Conservation (phyloP, 2,888 invertebrate genomes). For the Epirrita christyi region DNA sequence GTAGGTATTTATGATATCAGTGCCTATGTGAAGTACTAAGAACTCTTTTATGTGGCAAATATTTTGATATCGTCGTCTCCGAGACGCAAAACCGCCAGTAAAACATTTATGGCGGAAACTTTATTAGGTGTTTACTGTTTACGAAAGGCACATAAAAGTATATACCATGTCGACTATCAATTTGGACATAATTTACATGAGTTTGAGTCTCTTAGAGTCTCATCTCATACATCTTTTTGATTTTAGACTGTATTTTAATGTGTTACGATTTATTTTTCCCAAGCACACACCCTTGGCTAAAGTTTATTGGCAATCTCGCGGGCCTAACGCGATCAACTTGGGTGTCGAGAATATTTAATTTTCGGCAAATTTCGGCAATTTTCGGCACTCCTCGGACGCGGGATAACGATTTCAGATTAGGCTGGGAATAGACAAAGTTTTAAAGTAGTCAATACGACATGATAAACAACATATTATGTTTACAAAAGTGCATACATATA, state of each 20-base stretch:
- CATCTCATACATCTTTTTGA: constrained; percentile 10
- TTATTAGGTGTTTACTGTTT: constrained; percentile 28
- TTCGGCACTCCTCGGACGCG: constrained; percentile 54
- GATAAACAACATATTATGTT: neutral
- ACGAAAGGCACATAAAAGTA: constrained; percentile 28
- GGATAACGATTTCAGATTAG: constrained; percentile 51
- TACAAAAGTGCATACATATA: too few species aligned
- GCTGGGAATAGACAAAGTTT: constrained; percentile 7
- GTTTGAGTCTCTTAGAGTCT: constrained; percentile 47
- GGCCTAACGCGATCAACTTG: constrained; percentile 79
- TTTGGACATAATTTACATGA: constrained; percentile 64
- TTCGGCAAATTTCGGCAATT: constrained; percentile 54
- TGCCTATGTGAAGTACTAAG: constrained; percentile 1
- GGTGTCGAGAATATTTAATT: constrained; percentile 74
- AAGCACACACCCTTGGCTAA: constrained; percentile 33
- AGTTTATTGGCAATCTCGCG: constrained; percentile 78
- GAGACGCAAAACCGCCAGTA: constrained; percentile 13
- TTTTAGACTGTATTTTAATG: constrained; percentile 27
- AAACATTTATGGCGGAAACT: constrained; percentile 24
- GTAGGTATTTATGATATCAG: neutral
- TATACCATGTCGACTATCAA: constrained; percentile 52
- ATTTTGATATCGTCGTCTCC: constrained; percentile 24
- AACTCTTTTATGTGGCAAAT: constrained; percentile 23
- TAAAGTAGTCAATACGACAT: too few species aligned
- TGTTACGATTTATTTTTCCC: constrained; percentile 34